Base-by-base conservation (phyloP, 2,888 invertebrate genomes). In the Nemotelus nigrinus region DNA sequence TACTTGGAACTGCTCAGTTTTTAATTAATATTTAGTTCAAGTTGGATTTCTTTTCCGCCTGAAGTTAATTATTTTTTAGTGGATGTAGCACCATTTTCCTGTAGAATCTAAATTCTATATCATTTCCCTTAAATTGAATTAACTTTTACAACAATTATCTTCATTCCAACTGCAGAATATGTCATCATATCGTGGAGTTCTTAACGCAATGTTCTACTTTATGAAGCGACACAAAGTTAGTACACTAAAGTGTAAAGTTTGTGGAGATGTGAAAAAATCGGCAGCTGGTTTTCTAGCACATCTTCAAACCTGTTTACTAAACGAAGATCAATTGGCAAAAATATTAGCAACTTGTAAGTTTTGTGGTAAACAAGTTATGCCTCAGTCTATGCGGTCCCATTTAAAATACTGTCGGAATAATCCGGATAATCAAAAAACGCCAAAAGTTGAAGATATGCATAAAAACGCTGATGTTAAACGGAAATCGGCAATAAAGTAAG, bases 381-480 rank as follows among this genome's bases (percentile, higher is more conserved):
- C 80, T 71, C 39, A 78, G 0, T 80, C 83, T 0, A 68, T 82
- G 2, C 0, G 55, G 0, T 2, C 2, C 0, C 87, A 86, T 79
- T 1, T 57, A 41, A 83, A 85, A 2, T n/a, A 50, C 41, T 86
- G 86, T 78, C 1, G 47, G 39, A 25, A 39, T 43, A 47, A 57
- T 74, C 58, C 47, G 7, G 53, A 63, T 10, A 44, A 63, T 8
- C 2, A 6, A 2, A 71, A 44, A 25, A 25, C n/a, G 6, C 6
- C 41, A 10, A 2, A n/a, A 5, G 41, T 50, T 6, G 41, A 71
- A n/a, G 57, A n/a, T 10, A 55, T 45, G 25, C 47, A 1, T 2
- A 60, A 43, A 4, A 7, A 82, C n/a, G 84, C 84, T 76, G 81
- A 84, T 0, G 87, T 87, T 0, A 86, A 87, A 74, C 83, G 86